phyloP scores from a whole-genome alignment of 2,888 invertebrate species.

The Eupithecia tripunctaria region DNA sequence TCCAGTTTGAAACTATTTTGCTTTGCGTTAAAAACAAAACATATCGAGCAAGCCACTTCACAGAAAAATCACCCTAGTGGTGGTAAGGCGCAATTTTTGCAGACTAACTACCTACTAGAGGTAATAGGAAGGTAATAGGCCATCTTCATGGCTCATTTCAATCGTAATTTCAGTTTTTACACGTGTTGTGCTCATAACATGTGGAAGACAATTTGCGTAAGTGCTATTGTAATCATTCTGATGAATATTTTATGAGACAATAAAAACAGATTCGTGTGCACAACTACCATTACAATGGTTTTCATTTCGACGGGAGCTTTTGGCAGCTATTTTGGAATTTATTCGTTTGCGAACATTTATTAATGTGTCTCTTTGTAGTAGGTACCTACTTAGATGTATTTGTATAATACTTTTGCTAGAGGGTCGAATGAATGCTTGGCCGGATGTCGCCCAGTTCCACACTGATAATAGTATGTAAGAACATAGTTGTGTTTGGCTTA shows the following conservation, averaged over 20 bases:
- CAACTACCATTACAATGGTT: constrained; percentile 18
- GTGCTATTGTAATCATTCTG: constrained; percentile 45
- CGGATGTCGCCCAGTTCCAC: no score
- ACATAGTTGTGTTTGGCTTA: no score
- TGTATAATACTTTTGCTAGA: background rate
- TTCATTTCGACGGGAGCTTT: constrained; percentile 16
- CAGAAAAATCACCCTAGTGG: no score
- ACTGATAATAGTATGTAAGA: no score
- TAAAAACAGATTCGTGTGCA: constrained; percentile 48
- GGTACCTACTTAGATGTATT: background rate
- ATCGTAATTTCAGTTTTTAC: constrained; percentile 22
- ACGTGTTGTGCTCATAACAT: constrained; percentile 24
- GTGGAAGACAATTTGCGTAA: constrained; percentile 47
- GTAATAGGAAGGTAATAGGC: background rate
- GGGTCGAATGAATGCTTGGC: no score
- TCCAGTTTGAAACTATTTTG: no score
- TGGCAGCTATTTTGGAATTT: background rate
- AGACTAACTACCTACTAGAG: no score
- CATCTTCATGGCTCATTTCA: constrained; percentile 11
- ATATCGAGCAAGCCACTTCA: no score
- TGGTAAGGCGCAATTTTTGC: no score
- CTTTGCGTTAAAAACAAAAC: no score
- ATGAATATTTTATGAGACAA: constrained; percentile 53
- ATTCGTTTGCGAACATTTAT: background rate
- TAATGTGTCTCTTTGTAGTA: background rate